phyloP scores from a whole-genome alignment of 2,113 vertebrate species.

The Calidris pugnax region DNA sequence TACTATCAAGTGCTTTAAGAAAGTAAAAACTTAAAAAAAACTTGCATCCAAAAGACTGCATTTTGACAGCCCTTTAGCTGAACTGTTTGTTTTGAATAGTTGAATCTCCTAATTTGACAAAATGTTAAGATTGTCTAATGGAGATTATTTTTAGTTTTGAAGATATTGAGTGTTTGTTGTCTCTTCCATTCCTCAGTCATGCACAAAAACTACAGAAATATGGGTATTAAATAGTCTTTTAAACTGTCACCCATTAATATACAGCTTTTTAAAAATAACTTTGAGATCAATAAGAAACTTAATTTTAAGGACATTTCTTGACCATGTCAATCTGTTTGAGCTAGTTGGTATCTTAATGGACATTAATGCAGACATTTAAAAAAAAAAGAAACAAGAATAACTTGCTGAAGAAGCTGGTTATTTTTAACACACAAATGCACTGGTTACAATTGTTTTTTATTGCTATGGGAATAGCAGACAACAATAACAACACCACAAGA shows the following conservation, averaged over 20 bases:
- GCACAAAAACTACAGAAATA: background rate
- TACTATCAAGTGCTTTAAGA: background rate
- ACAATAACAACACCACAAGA: background rate
- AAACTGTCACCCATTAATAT: background rate
- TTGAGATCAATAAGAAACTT: background rate
- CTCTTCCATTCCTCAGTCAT: background rate
- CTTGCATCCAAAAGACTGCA: background rate
- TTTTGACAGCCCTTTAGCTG: background rate
- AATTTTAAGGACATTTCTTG: slow-evolving; percentile 3
- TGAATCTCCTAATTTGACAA: background rate
- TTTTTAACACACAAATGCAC: background rate
- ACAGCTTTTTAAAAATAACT: background rate
- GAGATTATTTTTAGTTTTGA: slow-evolving; percentile 6
- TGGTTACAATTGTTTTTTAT: background rate
- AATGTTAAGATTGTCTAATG: background rate
- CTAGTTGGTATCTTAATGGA: background rate
- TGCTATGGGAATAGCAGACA: background rate
- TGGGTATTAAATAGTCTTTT: background rate
- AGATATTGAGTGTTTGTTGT: background rate
- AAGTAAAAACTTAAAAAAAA: background rate
- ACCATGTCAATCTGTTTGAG: background rate
- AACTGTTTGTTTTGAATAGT: background rate
- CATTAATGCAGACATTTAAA: background rate
- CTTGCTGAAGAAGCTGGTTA: background rate
- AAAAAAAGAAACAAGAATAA: background rate